phyloP scores from a whole-genome alignment of 1,140 invertebrate genomes.

The Tigriopus japonicus region DNA sequence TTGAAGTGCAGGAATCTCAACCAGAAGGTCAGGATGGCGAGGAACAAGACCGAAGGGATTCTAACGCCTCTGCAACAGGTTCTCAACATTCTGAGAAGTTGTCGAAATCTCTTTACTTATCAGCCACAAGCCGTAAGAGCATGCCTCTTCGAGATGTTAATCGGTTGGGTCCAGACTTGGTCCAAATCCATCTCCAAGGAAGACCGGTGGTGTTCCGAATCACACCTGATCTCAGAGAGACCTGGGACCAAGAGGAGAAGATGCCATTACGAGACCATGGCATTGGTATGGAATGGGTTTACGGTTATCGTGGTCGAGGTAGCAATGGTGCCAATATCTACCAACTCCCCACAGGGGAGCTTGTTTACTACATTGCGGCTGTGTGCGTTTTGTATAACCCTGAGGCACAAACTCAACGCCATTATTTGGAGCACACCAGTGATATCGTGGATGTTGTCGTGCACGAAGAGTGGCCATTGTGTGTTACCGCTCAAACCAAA shows the following conservation, averaged over 20 bases:
- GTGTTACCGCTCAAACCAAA: too few relatives aligned
- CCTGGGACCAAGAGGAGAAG: conserved; percentile 46
- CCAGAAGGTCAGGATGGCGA: too few relatives aligned
- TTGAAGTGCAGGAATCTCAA: too few relatives aligned
- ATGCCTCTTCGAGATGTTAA: too few relatives aligned
- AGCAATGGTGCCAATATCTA: conserved; percentile 69
- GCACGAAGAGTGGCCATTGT: neutral
- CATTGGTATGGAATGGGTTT: conserved; percentile 78
- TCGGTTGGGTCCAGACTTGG: conserved; percentile 30
- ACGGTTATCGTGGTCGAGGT: conserved; percentile 50
- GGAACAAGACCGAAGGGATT: too few relatives aligned
- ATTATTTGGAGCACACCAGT: conserved; percentile 80
- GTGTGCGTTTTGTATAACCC: conserved; percentile 82
- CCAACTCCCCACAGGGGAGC: conserved; percentile 74
- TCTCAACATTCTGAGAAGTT: too few relatives aligned
- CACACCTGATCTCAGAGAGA: conserved; percentile 40
- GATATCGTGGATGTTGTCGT: neutral
- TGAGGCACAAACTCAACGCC: conserved; percentile 71
- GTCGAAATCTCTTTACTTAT: too few relatives aligned
- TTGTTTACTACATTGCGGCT: conserved; percentile 82
- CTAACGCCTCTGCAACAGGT: too few relatives aligned
- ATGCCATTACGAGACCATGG: conserved; percentile 24
- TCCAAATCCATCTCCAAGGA: conserved; percentile 64
- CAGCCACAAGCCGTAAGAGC: too few relatives aligned
- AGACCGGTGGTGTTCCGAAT: conserved; percentile 55